Conservation (phyloP, 2,888 invertebrate genomes). For the Leptopilina myrica region DNA sequence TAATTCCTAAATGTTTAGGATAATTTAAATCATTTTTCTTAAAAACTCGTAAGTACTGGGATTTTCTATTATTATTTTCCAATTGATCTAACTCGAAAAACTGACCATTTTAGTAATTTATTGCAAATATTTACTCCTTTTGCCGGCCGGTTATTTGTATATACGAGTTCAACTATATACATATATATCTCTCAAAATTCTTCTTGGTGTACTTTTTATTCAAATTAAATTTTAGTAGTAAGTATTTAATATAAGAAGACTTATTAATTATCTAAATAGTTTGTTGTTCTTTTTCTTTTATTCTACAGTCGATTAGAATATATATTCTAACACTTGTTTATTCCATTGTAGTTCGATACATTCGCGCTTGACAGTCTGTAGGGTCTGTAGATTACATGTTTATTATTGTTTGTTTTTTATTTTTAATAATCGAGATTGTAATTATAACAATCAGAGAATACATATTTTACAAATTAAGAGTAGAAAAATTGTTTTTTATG, state of each 20-base stretch:
- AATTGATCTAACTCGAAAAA: background rate
- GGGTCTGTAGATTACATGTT: too few species aligned
- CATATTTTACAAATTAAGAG: too few species aligned
- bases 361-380: too few species aligned
- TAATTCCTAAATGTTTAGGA: conserved; percentile 18
- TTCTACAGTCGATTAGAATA: too few species aligned
- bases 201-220: background rate
- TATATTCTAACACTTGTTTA: too few species aligned
- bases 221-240: background rate
- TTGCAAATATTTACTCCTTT: background rate
- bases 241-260: background rate
- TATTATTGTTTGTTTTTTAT: too few species aligned
- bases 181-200: background rate
- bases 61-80: background rate
- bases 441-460: too few species aligned
- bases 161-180: conserved; percentile 64
- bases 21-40: conserved; percentile 19
- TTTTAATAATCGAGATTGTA: too few species aligned
- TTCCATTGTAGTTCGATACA: too few species aligned
- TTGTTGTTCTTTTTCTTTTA: too few species aligned
- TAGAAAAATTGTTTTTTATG: too few species aligned
- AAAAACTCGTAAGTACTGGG: conserved; percentile 2
- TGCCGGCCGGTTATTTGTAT: conserved; percentile 69
- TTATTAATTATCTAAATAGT: too few species aligned
- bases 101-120: background rate